Conservation (phyloP, 2,113 vertebrate species). For the Brienomyrus brachyistius region DNA sequence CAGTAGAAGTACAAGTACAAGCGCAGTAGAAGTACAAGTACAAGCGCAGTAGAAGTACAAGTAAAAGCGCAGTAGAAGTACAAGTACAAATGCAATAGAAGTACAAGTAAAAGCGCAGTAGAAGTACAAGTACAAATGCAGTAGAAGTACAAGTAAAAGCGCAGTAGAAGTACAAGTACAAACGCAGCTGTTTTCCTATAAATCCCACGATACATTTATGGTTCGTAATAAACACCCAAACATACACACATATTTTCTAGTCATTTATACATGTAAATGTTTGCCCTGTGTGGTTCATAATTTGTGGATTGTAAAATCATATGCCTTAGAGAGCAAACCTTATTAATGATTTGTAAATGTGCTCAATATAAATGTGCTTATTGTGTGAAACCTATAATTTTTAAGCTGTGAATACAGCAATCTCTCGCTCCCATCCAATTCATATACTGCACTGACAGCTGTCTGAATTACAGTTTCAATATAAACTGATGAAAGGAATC, state of each 20-base stretch:
- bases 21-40: neutral
- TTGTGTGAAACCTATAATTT: neutral
- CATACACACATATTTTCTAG: neutral
- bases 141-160: too few relatives aligned
- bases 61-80: neutral
- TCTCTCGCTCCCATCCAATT: neutral
- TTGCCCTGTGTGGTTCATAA: neutral
- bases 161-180: neutral
- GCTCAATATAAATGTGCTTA: neutral
- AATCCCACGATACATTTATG: neutral
- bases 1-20: neutral
- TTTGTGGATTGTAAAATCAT: neutral
- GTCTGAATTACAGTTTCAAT: conserved; percentile 1
- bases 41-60: neutral
- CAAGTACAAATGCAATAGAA: neutral
- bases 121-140: too few relatives aligned
- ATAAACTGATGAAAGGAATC: neutral
- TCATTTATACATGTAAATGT: neutral
- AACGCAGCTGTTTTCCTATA: neutral
- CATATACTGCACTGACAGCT: neutral
- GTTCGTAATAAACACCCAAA: neutral
- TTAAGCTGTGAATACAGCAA: neutral
- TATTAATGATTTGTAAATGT: neutral
- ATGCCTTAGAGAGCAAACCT: neutral
- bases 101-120: too few relatives aligned